These are phyloP conservation scores for Psephotus haematonotus DNA, from an alignment of 2,113 vertebrate genomes.

Conservation along the genomic window DNA sequence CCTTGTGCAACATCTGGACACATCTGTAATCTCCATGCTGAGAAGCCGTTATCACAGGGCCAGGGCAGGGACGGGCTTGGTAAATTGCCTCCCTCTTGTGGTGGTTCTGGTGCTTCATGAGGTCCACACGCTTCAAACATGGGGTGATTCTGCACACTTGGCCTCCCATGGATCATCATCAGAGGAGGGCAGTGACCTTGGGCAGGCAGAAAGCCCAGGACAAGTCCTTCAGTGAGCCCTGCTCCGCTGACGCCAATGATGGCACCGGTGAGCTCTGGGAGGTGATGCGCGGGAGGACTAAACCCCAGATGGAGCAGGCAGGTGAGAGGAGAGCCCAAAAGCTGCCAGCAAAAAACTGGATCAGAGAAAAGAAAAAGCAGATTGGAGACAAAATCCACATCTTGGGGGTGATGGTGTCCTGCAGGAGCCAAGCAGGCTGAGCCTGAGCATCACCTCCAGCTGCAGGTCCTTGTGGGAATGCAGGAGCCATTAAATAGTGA, in stretches of 20 bases:
- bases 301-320: not conserved
- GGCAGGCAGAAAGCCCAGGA: not conserved
- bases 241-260: not conserved
- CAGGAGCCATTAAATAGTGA: not conserved
- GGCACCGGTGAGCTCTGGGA: not conserved
- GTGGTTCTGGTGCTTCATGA: not conserved
- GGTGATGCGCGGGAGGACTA: not conserved
- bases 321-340: not conserved
- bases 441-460: not conserved
- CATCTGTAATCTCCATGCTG: not conserved
- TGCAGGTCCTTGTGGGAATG: not conserved
- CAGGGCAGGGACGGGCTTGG: not conserved
- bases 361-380: not conserved
- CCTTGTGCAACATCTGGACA: not conserved
- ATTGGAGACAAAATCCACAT: not conserved
- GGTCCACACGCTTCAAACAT: not conserved
- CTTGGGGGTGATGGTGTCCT: not conserved
- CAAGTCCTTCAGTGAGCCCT: not conserved
- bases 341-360: not conserved
- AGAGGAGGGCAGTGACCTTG: not conserved
- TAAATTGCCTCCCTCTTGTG: not conserved
- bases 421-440: not conserved
- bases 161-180: not conserved
- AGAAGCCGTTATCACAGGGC: accelerated
- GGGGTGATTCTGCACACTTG: accelerated